Evolutionary conservation across 2,113 vertebrate genomes (phyloP).

Genomic region (Zeus faber): DNA sequence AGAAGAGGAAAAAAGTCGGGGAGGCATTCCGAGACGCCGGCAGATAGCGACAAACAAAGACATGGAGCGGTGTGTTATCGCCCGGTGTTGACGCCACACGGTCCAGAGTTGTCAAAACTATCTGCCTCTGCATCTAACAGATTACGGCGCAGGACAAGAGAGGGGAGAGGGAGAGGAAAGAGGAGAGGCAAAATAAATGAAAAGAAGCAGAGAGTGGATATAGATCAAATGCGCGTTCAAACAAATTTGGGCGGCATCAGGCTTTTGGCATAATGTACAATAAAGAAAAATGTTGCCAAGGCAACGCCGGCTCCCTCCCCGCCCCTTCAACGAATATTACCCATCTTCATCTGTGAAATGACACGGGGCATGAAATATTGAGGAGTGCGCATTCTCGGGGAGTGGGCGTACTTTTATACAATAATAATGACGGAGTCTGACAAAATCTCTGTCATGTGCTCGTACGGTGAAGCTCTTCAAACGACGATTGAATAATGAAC

Average conservation of each 20-base stretch:
- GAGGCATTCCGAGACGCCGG: slow-evolving; percentile 54
- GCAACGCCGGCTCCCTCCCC: slow-evolving; percentile 38
- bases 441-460: slow-evolving; percentile 10
- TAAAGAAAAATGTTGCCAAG: slow-evolving; percentile 70
- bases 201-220: slow-evolving; percentile 52
- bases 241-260: slow-evolving; percentile 49
- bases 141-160: slow-evolving; percentile 41
- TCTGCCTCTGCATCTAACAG: slow-evolving; percentile 67
- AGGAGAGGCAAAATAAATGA: slow-evolving; percentile 20
- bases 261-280: slow-evolving; percentile 32
- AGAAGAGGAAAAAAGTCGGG: slow-evolving; percentile 18
- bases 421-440: slow-evolving; percentile 17
- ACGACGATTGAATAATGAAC: background rate
- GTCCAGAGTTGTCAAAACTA: slow-evolving; percentile 78
- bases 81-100: slow-evolving; percentile 73
- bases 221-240: slow-evolving; percentile 66
- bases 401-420: background rate
- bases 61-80: slow-evolving; percentile 55
- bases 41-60: slow-evolving; percentile 67
- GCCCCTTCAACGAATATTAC: slow-evolving; percentile 16
- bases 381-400: background rate
- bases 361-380: slow-evolving; percentile 26
- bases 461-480: background rate
- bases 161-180: slow-evolving; percentile 3
- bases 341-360: slow-evolving; percentile 25